These are phyloP conservation scores for Meteorus cinctellus DNA, from an alignment of 2,888 invertebrate genomes.

Conservation along the genomic window DNA sequence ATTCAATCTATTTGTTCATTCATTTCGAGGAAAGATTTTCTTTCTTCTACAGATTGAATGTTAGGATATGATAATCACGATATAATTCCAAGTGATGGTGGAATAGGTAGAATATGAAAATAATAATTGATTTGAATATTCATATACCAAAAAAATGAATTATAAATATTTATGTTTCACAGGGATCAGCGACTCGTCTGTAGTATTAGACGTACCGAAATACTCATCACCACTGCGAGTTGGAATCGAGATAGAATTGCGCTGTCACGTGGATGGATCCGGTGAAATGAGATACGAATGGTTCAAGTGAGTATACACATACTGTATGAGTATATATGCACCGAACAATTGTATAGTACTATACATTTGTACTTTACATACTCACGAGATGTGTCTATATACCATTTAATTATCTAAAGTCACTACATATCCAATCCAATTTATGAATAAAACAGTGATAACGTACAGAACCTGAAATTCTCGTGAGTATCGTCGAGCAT, in stretches of 20 bases:
- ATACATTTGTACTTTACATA: background rate
- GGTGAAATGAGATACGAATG: slow-evolving; percentile 80
- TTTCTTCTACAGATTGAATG: no score
- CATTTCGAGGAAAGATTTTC: no score
- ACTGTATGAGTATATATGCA: background rate
- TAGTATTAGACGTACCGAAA: slow-evolving; percentile 77
- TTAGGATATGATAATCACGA: no score
- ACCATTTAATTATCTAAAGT: slow-evolving; percentile 33
- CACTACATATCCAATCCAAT: slow-evolving; percentile 5
- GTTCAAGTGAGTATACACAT: slow-evolving; percentile 76
- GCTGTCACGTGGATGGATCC: slow-evolving; percentile 80
- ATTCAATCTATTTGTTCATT: background rate
- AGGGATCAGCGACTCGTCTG: slow-evolving; percentile 79
- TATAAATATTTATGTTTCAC: slow-evolving; percentile 59
- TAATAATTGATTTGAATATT: no score
- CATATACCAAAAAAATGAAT: no score
- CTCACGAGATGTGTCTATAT: slow-evolving; percentile 27
- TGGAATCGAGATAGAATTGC: slow-evolving; percentile 76
- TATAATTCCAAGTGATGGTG: no score
- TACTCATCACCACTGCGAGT: slow-evolving; percentile 73
- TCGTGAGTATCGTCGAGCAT: background rate
- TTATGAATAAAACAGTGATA: slow-evolving; percentile 39
- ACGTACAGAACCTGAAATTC: slow-evolving; percentile 15
- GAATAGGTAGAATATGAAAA: no score
- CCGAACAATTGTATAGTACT: slow-evolving; percentile 4